A percentile compares a stretch with the other conserved stretches of the same genome.
These are phyloP conservation scores for Amphiprion ocellaris DNA, from an alignment of 2,113 vertebrate species.

Conservation along the genomic window DNA sequence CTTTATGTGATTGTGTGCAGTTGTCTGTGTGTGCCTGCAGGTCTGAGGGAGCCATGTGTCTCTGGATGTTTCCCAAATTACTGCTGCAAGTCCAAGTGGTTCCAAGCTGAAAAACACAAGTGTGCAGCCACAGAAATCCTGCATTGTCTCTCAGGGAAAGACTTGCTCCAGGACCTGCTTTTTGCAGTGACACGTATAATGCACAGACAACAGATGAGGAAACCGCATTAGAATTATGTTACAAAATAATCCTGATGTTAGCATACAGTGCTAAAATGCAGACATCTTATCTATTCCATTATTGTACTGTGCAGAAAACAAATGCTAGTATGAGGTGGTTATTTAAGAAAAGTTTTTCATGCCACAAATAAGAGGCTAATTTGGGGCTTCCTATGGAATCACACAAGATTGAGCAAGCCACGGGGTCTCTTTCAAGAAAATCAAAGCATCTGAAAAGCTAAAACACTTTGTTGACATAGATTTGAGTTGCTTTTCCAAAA, in stretches of 20 bases:
- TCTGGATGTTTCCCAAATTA: conserved; percentile 72
- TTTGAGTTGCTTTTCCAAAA: background rate
- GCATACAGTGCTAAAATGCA: background rate
- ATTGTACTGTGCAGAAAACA: background rate
- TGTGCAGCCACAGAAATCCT: conserved; percentile 37
- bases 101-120: conserved; percentile 51
- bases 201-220: background rate
- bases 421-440: background rate
- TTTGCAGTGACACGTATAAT: background rate
- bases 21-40: conserved; percentile 25
- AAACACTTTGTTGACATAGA: too few relatives aligned
- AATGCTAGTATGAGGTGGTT: background rate
- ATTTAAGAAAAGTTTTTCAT: background rate
- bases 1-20: conserved; percentile 24
- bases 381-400: background rate
- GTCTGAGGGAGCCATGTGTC: conserved; percentile 39
- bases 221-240: background rate
- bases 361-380: background rate
- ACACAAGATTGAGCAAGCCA: too few relatives aligned
- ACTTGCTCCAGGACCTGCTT: conserved; percentile 22
- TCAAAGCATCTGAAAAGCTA: background rate
- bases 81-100: conserved; percentile 54
- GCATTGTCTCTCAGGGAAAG: conserved; percentile 6
- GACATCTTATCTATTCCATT: background rate
- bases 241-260: conserved; percentile 2